Conservation (phyloP, 1,140 invertebrate genomes). For the Andricus grossulariae region DNA sequence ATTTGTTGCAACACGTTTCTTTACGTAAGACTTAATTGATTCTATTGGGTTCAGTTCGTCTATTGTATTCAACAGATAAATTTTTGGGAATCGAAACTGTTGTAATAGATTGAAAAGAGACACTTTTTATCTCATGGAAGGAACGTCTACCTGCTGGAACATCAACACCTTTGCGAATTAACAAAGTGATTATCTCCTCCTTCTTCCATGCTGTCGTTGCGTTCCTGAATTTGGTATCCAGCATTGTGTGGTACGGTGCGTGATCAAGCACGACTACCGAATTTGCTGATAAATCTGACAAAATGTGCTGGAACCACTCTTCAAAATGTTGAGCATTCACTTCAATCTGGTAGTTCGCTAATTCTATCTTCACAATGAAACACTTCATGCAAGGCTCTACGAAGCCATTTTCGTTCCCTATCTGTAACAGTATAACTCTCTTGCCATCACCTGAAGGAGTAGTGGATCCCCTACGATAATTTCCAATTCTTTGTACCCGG, state of each 20-base stretch:
- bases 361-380: slow-evolving; percentile 24
- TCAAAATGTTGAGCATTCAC: slow-evolving; percentile 30
- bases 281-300: slow-evolving; percentile 49
- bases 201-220: slow-evolving; percentile 3
- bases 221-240: slow-evolving; percentile 22
- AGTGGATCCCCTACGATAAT: not conserved
- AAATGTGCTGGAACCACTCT: slow-evolving; percentile 40
- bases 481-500: not conserved
- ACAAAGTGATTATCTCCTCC: slow-evolving; percentile 6
- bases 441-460: slow-evolving; percentile 28
- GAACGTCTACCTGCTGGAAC: not conserved
- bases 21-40: slow-evolving; percentile 62
- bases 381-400: slow-evolving; percentile 14
- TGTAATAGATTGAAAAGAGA: not conserved
- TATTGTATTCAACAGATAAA: slow-evolving; percentile 26
- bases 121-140: not conserved
- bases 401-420: slow-evolving; percentile 30
- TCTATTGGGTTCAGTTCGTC: slow-evolving; percentile 68
- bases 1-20: slow-evolving; percentile 55
- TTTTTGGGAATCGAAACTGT: not conserved
- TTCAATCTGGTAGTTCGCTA: not conserved
- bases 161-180: slow-evolving; percentile 1
- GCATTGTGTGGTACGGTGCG: slow-evolving; percentile 34
- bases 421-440: slow-evolving; percentile 30
- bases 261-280: slow-evolving; percentile 49